Conservation (phyloP, 2,113 vertebrate genomes). For the Stegostoma tigrinum region DNA sequence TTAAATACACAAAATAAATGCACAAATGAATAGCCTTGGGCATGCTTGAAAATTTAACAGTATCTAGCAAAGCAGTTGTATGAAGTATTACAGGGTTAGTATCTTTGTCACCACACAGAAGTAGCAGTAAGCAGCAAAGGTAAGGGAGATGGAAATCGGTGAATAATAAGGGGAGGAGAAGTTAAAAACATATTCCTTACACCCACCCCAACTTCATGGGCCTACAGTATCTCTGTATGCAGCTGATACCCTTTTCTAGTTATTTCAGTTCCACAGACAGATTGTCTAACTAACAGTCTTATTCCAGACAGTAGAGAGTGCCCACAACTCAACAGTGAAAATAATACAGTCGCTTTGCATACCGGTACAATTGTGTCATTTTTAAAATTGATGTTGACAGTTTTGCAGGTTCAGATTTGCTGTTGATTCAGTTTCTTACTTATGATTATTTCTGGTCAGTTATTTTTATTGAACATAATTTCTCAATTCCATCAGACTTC, state of each 20-base stretch:
- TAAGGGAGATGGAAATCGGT: background rate
- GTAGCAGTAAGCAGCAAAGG: background rate
- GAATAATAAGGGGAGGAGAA: background rate
- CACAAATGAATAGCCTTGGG: background rate
- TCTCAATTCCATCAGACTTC: background rate
- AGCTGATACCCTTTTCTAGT: background rate
- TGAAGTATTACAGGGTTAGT: background rate
- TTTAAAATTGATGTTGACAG: background rate
- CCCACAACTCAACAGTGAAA: background rate
- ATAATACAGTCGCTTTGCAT: background rate
- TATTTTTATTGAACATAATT: background rate
- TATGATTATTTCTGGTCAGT: background rate
- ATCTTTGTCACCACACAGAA: too few species aligned
- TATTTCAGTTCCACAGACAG: too few species aligned
- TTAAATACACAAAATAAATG: background rate
- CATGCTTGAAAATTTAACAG: background rate
- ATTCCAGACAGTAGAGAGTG: background rate
- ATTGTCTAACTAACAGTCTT: background rate
- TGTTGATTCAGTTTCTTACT: background rate
- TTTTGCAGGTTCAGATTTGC: constrained; percentile 4
- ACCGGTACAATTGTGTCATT: background rate
- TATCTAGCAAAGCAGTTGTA: background rate
- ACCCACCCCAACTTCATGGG: background rate
- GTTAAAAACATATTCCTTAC: background rate
- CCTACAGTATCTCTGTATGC: background rate